Conservation (phyloP, 2,797 vertebrate genomes). For the Tenualosa ilisha region DNA sequence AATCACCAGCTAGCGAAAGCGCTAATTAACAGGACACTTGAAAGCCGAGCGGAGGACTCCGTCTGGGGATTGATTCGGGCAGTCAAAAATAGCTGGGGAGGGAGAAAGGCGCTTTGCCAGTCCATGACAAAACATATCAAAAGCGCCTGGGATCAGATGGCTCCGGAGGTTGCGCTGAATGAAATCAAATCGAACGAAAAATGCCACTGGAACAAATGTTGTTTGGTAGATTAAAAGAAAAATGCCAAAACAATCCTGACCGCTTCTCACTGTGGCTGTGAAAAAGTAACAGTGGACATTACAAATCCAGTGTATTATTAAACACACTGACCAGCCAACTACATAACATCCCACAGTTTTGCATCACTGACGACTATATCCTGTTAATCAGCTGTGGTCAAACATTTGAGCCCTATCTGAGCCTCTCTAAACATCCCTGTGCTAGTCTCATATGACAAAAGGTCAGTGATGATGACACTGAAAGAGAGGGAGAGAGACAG, state of each 20-base stretch:
- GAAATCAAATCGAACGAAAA: not conserved
- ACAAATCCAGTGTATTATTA: not conserved
- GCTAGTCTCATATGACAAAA: not conserved
- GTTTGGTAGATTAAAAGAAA: not conserved
- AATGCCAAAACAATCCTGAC: not conserved
- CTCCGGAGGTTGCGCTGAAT: not conserved
- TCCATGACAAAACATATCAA: constrained; percentile 24
- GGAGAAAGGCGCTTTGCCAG: constrained; percentile 1
- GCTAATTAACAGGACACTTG: constrained; percentile 65
- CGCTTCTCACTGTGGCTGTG: not conserved
- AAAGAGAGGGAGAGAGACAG: not conserved
- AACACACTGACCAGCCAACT: not conserved
- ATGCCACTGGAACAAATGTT: not conserved
- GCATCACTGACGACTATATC: not conserved
- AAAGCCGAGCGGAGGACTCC: constrained; percentile 49
- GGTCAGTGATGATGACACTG: not conserved
- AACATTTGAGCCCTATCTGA: not conserved
- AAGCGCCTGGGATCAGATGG: not conserved
- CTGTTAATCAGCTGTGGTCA: not conserved
- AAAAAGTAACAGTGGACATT: not conserved
- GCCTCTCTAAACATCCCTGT: not conserved
- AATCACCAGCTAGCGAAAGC: constrained; percentile 60
- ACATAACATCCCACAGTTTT: not conserved
- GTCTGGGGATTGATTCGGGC: constrained; percentile 55
- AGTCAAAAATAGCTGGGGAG: constrained; percentile 41